Base-by-base conservation (phyloP, 2,888 invertebrate genomes). In the Hemicrepidius hirtus region DNA sequence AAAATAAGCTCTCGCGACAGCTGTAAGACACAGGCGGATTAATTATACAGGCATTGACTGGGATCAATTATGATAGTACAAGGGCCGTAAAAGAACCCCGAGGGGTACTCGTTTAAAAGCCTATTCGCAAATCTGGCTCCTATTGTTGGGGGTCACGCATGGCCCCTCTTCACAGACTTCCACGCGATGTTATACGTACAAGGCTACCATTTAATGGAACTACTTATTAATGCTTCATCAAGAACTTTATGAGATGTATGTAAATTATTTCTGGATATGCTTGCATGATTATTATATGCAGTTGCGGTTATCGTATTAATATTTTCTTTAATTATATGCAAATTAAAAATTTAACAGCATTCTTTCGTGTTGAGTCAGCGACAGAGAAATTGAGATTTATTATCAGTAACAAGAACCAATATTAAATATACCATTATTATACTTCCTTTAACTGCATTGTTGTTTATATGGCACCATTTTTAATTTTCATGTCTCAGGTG, bases 141-240 rank as follows among this genome's bases (percentile, higher is more conserved):
- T 79, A 83, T 84, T 83, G 83, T 83, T 79, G 70, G 75, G 78
- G 79, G 80, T 82, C 83, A 83, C 83, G 83, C 80, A 79, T 79
- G 77, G 77, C 68, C 75, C 76, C 66, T 66, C 68, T 53, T 71
- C 59, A 44, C 18, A 40, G 50, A 40, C 70, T 60, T 62, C 65
- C 71, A 71, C 67, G 67, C 50, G 62, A 40, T 65, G 46, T 62
- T 60, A 21, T 41, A 71, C 16, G 37, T 41, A 71, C 16, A 7
- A 18, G 16, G 32, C 35, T 28, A 35, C 10, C 40, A 20, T 50
- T 57, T 20, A 57, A 57, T 57, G 37, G 20, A 37, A 53, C 12
- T 53, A 53, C 53, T 46, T 53, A 28, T 46, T 53, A 53, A 53
- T 53, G 53, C 24, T 53, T 53, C 13, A 53, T 28, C 53, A 13